Base-by-base conservation (phyloP, 64 coral and sea anemone species). In the Exaiptasia diaphana region DNA sequence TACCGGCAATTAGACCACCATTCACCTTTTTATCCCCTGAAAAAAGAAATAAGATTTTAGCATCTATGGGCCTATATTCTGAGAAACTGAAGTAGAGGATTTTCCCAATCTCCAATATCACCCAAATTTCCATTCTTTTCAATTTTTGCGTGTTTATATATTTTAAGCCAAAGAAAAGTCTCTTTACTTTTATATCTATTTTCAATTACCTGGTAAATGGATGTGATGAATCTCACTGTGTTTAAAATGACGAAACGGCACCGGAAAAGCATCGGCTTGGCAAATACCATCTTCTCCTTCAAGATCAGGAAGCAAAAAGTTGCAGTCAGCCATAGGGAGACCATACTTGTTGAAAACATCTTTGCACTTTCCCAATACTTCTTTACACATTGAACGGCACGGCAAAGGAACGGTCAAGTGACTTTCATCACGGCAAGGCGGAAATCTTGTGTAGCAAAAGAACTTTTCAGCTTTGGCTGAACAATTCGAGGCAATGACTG, bases 371-470 rank as follows among this genome's bases (percentile, higher is more conserved):
- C 72, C 23, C 2, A 41, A n/a, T 18, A 93, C 55, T 46, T 56
- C 87, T 56, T 68, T 48, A 22, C 90, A 93, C 36, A 93, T 43
- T 18, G 68, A 86, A 24, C 44, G 58, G 40, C 90, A 93, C 0
- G 90, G 90, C 27, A 87, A 25, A 34, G 79, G 69, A 17, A 93
- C 69, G 58, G 69, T 46, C n/a, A 63, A 31, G 39, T 43, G 28
- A 6, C 37, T 81, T 52, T 88, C 38, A 49, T 54, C 50, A 8
- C 59, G 72, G 42, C 90, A 93, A 7, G 84, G 83, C 4, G 90
- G 84, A 20, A 75, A 30, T 9, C 83, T 64, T 1, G 39, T 60
- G 22, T 38, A 82, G 41, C 90, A 93, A n/a, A 75, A 72, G 64
- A 76, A 93, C 14, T 37, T 44, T 69, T 67, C 79, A 36, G 73